Base-by-base conservation (phyloP, 1,140 invertebrate genomes). In the Drosophila pandora region DNA sequence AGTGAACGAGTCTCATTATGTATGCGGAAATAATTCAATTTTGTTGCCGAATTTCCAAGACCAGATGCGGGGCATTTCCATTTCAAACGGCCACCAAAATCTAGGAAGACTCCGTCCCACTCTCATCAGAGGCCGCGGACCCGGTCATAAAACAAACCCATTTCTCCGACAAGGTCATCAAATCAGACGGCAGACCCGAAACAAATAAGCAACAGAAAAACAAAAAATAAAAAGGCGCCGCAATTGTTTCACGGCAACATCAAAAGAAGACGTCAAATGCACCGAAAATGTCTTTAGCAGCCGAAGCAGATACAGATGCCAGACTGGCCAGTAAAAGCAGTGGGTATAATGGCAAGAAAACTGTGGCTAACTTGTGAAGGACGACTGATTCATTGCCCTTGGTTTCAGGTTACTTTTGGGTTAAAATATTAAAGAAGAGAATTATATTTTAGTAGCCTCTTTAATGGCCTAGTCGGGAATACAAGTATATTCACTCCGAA, bases 231-330 rank as follows among this genome's bases (percentile, higher is more conserved):
- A 52, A 64, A 54, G 47, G 41, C 54, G 61, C 76, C 60, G 47
- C 77, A 80, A 80, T 76, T 80, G 77, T 81, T 75, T 77, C 49
- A 64, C 73, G 55, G 60, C 52, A 60, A 77, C 81, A 69, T 74
- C 76, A 76, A 72, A 76, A 84, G 79, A 65, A 68, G 58, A 79
- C 75, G 70, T 63, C 76, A 72, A 79, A 74, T 52, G 53, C 47
- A 57, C n/a, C 37, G 52, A 69, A 22, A 75, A 80, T 80, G 67
- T 62, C 77, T 81, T 77, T 9, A 70, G 53, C 73, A 85, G 77
- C 73, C 59, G 47, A 47, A 17, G 3, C 41, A 43, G 23, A 47
- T 57, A 23, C 30, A 45, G 59, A 28, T 12, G 39, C 43, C 39
- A 9, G 37, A 48, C 41, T 30, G 41, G n/a, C 41, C 41, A 21